Percentiles rank a stretch among this genome's conserved stretches.
phyloP scores from a whole-genome alignment of 1,140 invertebrate genomes.

The Metaphire vulgaris region DNA sequence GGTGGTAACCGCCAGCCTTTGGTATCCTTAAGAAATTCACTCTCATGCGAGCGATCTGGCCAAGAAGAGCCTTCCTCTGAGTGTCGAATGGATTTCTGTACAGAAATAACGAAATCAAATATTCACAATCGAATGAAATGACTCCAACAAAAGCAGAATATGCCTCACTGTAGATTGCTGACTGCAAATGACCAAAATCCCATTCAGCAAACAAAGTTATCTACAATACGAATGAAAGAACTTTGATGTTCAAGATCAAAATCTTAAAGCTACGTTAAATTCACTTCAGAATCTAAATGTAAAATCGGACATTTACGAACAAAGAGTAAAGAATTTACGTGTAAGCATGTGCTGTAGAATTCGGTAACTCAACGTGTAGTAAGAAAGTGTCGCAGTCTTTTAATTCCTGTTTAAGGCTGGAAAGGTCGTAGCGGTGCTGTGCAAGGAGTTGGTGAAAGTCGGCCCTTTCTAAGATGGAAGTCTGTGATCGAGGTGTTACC shows the following conservation, averaged over 20 bases:
- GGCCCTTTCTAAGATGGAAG: conserved; percentile 43
- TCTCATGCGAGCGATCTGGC: conserved; percentile 88
- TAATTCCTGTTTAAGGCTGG: conserved; percentile 69
- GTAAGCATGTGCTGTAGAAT: conserved; percentile 67
- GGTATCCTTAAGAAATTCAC: conserved; percentile 83
- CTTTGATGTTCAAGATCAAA: too few relatives aligned
- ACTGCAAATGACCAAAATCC: too few relatives aligned
- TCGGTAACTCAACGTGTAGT: conserved; percentile 58
- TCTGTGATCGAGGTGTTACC: conserved; percentile 55
- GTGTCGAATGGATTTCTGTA: conserved; percentile 86
- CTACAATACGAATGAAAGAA: too few relatives aligned
- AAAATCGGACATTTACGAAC: too few relatives aligned
- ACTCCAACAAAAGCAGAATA: too few relatives aligned
- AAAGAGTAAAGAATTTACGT: too few relatives aligned
- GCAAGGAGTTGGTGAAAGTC: conserved; percentile 47
- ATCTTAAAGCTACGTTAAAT: too few relatives aligned
- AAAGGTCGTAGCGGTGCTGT: conserved; percentile 54
- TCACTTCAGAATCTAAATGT: too few relatives aligned
- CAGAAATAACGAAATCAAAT: conserved; percentile 1
- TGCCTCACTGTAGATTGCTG: too few relatives aligned
- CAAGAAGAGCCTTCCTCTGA: conserved; percentile 74
- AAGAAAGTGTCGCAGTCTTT: conserved; percentile 80
- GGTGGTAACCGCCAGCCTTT: conserved; percentile 51
- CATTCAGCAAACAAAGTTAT: too few relatives aligned
- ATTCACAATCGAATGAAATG: too few relatives aligned